Evolutionary conservation across 2,113 vertebrate genomes (phyloP), one percentile per base, ranked within the genome.

Genomic region (Gnathonemus longibarbis): DNA sequence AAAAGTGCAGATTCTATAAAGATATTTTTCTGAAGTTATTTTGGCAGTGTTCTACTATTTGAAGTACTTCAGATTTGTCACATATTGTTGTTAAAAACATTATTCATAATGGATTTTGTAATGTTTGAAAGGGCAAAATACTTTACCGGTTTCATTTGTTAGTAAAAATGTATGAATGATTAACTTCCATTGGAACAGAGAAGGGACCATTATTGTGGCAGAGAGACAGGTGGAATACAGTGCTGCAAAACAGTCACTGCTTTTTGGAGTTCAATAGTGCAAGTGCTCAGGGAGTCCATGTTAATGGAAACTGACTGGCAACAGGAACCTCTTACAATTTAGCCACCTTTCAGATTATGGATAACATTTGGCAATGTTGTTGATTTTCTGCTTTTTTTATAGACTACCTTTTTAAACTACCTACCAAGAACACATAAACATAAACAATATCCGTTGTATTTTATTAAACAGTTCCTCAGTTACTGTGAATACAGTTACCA

Each of bases 261-360:
- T 74, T 66, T 70, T 45, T 27, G 2, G 50, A 90, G 87, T 88
- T 90, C 90, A 90, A 88, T 87, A 88, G 88, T 74, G 62, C 24
- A 53, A 53, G 90, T 46, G 66, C 87, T 90, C 50, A 48, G 77
- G 70, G 50, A 85, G 88, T 77, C 35, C 62, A 88, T 90, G 74
- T 88, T 90, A 77, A 90, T 90, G 87, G 84, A 50, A 90, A 53
- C 70, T 89, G 87, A 90, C 90, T 88, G 87, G 87, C 88, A 90
- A 84, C 88, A 90, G 90, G 86, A 88, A 89, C 74, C 74, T 88
- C 87, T 89, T 90, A 80, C 74, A 90, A 83, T 90, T 89, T 62
- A 88, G 87, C 74, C 53, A 87, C 53, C 74, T 88, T 89, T 77
- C 74, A 45, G 90, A 48, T 56, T 88, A 89, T 27, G 88, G 90